Evolutionary conservation across 2,888 invertebrate genomes (phyloP).

Genomic region (Leptopilina syphax): DNA sequence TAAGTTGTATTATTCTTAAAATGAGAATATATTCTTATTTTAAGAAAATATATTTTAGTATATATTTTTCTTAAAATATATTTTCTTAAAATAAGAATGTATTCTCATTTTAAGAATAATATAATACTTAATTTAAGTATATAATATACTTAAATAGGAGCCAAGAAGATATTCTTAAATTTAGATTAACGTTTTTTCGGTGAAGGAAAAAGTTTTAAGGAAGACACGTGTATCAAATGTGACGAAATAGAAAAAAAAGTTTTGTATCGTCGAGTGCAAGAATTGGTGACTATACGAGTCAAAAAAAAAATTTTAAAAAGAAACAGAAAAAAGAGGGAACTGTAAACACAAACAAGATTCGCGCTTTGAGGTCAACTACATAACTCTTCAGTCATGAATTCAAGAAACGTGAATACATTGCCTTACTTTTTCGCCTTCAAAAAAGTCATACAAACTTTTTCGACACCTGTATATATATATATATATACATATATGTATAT

Average conservation of each 20-base stretch:
- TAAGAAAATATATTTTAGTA: no score
- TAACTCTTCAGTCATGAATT: conserved; percentile 10
- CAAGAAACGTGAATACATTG: neutral
- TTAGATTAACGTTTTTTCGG: no score
- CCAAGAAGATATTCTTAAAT: no score
- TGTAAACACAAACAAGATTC: conserved; percentile 8
- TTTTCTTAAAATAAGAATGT: no score
- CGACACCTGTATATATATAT: no score
- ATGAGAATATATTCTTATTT: no score
- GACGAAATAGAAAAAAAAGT: neutral
- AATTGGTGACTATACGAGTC: neutral
- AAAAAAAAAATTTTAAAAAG: no score
- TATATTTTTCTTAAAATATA: no score
- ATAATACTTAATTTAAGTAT: no score
- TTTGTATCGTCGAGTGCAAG: neutral
- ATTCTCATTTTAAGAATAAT: no score
- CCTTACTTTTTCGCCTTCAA: neutral
- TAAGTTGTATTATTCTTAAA: no score
- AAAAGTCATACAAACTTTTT: neutral
- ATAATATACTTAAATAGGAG: no score
- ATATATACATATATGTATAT: neutral
- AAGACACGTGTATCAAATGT: neutral
- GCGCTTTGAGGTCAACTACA: conserved; percentile 14
- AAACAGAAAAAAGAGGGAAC: neutral
- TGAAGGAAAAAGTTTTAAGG: neutral